Evolutionary conservation across 2,888 invertebrate genomes (phyloP), one percentile per base, ranked within the genome.

Genomic region (Orchesella flavescens): DNA sequence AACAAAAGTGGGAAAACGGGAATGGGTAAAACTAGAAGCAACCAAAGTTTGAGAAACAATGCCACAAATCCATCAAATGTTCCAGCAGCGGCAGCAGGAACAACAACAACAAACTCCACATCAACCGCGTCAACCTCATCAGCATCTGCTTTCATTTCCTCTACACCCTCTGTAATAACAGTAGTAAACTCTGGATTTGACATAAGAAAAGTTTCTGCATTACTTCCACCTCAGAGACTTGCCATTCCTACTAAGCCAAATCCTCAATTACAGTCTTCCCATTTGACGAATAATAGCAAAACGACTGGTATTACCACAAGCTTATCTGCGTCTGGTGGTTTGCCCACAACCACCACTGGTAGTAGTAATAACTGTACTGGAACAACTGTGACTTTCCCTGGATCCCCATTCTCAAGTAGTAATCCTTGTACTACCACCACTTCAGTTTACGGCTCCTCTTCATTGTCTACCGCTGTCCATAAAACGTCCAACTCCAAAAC

Each of bases 181-280:
- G 81, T 69, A 7, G 80, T 79, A 19, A 80, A 74, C 49, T 79
- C 83, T 57, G 73, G 63, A 17, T 74, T 65, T 76, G 86, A 85
- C 77, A 80, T 68, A 13, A 72, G 85, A 55, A 87, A 87, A 82
- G 79, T 69, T 55, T 74, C 84, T 13, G 71, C 81, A n/a, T 66
- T 88, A 17, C 76, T 88, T 85, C 87, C 87, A 55, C 86, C 87
- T 73, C 82, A 85, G 63, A 79, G 87, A 82, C 83, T 88, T 57
- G 87, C 87, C 19, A 83, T 88, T 46, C 87, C 87, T n/a, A 81
- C 63, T 46, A 85, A 85, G 59, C 49, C 68, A 23, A 73, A 73
- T 65, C 46, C 84, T 34, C 81, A 81, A 68, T 74, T 73, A 46
- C 81, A 81, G 81, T 81, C 81, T 75, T 81, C 81, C 81, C 66